Percentiles rank a stretch among this genome's conserved stretches.
These are phyloP conservation scores for Ptilorrhoa leucosticta DNA, from an alignment of 2,113 vertebrate genomes.

Conservation along the genomic window DNA sequence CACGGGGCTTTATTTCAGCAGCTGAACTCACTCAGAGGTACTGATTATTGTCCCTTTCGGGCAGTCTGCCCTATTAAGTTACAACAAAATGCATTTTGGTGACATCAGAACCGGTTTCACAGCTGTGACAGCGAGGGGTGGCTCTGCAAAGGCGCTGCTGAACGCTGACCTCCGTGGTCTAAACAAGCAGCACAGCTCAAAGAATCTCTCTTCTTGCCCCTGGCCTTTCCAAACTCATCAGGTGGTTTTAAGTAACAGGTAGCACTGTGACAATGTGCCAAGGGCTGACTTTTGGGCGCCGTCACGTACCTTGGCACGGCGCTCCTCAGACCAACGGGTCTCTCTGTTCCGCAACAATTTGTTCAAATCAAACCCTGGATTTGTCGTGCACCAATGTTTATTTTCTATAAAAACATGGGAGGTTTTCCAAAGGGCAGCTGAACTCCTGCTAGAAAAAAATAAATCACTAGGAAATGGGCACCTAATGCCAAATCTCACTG, in stretches of 20 bases:
- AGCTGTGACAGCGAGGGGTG: background rate
- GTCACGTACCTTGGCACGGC: accelerated
- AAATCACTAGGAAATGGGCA: background rate
- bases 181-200: background rate
- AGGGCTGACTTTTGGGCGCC: background rate
- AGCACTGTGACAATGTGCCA: background rate
- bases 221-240: background rate
- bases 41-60: background rate
- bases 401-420: background rate
- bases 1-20: background rate
- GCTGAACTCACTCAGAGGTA: background rate
- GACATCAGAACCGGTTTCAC: background rate
- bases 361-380: background rate
- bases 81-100: background rate
- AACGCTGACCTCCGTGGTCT: accelerated
- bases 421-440: background rate
- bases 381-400: background rate
- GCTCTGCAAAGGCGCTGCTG: background rate
- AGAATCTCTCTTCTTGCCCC: background rate
- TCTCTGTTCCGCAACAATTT: background rate
- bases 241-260: background rate
- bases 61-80: background rate
- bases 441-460: background rate
- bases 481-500: background rate
- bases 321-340: accelerated